Evolutionary conservation across 2,888 invertebrate genomes (phyloP), one percentile per base, ranked within the genome.

Genomic region (Synergus gifuensis): DNA sequence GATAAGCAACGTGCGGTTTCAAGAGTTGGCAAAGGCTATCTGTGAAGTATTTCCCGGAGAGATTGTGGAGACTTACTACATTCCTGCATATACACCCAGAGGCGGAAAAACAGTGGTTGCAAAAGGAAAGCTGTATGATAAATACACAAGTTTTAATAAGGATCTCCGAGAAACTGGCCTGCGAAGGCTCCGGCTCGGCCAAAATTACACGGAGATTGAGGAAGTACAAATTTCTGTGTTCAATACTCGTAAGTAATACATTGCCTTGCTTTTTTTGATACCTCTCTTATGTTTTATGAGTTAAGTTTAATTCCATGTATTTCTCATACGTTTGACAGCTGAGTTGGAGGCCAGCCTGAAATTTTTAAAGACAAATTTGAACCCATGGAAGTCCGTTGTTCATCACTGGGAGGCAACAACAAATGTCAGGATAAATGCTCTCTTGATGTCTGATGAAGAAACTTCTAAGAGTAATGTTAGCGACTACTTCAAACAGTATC

Each of bases 71-170:
- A 16, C 5, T 9, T 54, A 54, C 9, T 54, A 54, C 54, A 54
- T 54, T 16, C 54, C 54, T 54, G 54, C 54, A 2, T 54, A 54
- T 9, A 54, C 54, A 2, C 54, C 54, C 12, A 54, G 16, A 54
- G 54, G 54, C 3, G 54, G 54, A 4, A 54, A 54, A 9, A 54
- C 54, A 54, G 66, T 67, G n/a, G 49, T 77, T 16, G 54, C 67
- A 8, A 77, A 77, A 22, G 78, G 69, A 7, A 69, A 18, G 40
- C 58, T 78, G 28, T 78, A 69, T 18, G 64, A 36, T 18, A 54
- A 16, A 9, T 54, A 54, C 54, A 54, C 54, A 2, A 16, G 54
- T 16, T 54, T 54, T 9, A 54, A 54, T 16, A 54, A 54, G 54
- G 54, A 54, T 3, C 16, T 54, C 3, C 4, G 54, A 3, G 54